Percentiles rank a stretch among this genome's conserved stretches.
Evolutionary conservation across 1,140 invertebrate genomes (phyloP).

Genomic region (Lepidurus packardi): DNA sequence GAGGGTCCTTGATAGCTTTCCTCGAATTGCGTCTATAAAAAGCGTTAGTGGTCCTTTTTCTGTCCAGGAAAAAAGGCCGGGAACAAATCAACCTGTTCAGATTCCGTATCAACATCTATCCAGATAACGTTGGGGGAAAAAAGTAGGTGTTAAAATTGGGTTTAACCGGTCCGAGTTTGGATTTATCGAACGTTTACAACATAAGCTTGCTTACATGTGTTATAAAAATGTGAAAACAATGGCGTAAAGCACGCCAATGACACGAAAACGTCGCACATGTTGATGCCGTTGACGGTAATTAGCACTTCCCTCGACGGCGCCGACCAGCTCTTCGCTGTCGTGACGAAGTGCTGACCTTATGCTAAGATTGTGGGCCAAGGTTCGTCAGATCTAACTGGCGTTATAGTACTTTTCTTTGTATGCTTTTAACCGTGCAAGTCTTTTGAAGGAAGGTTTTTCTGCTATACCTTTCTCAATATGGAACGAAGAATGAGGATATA

Average conservation of each 20-base stretch:
- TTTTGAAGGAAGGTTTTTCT: not conserved
- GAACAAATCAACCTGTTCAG: no score
- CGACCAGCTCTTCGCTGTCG: not conserved
- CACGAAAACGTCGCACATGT: not conserved
- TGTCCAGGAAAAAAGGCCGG: no score
- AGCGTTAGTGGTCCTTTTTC: not conserved
- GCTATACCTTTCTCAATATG: not conserved
- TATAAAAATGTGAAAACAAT: not conserved
- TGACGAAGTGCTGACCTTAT: constrained; percentile 14
- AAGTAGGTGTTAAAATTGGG: no score
- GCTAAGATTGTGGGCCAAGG: constrained; percentile 20
- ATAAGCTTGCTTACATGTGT: no score
- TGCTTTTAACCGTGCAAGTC: not conserved
- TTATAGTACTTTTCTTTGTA: not conserved
- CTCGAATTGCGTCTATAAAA: constrained; percentile 3
- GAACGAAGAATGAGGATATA: not conserved
- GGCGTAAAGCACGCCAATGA: not conserved
- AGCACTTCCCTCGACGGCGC: not conserved
- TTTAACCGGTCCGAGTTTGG: not conserved
- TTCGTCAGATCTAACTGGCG: not conserved
- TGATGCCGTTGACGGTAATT: not conserved
- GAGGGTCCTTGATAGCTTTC: not conserved
- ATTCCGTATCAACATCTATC: no score
- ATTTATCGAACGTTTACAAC: not conserved
- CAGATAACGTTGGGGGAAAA: no score